Conservation (phyloP, 2,888 invertebrate genomes). For the Sminthurinus aureus region DNA sequence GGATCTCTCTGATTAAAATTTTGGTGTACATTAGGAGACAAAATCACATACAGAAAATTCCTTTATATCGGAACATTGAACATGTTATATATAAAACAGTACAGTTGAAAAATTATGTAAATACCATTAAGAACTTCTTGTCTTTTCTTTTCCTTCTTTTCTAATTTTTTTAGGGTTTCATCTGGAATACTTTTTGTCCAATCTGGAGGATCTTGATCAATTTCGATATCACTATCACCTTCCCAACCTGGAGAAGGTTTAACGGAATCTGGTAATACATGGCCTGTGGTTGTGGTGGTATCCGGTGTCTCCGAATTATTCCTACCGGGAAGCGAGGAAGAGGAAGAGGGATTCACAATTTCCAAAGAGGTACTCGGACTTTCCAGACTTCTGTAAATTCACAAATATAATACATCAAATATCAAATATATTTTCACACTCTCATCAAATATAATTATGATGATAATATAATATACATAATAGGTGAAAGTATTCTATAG, state of each 20-base stretch:
- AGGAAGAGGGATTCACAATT: conserved; percentile 66
- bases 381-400: conserved; percentile 69
- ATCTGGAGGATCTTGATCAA: conserved; percentile 76
- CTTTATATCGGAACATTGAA: too few relatives aligned
- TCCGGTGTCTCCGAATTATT: conserved; percentile 59
- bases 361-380: conserved; percentile 79
- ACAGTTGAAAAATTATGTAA: background rate
- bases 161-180: conserved; percentile 76
- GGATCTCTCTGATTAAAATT: too few relatives aligned
- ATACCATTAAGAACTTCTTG: conserved; percentile 89
- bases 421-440: too few relatives aligned
- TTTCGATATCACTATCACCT: conserved; percentile 69
- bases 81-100: background rate
- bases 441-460: too few relatives aligned
- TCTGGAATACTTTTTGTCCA: conserved; percentile 80
- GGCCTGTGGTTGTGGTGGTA: conserved; percentile 53
- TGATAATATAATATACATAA: too few relatives aligned
- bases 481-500: too few relatives aligned
- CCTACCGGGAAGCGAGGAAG: conserved; percentile 53
- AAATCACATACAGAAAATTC: too few relatives aligned
- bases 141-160: conserved; percentile 84
- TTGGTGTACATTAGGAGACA: too few relatives aligned
- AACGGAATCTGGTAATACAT: conserved; percentile 45
- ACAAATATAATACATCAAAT: conserved; percentile 15
- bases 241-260: conserved; percentile 51